Conservation (phyloP, 1,140 invertebrate genomes). For the Anagrus nilaparvatae region DNA sequence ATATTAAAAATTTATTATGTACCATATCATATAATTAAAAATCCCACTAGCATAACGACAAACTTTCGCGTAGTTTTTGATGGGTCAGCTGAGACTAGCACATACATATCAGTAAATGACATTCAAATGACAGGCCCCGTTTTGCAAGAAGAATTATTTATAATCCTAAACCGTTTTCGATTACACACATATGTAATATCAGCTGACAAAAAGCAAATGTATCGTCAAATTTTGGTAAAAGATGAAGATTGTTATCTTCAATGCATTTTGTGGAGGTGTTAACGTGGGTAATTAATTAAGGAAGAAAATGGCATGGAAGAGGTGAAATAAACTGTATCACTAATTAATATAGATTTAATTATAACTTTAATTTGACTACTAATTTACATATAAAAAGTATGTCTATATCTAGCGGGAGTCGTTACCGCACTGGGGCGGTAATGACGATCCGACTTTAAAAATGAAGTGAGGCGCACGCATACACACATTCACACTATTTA, state of each 20-base stretch:
- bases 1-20: neutral
- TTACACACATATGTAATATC: neutral
- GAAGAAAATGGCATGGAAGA: too few relatives aligned
- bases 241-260: neutral
- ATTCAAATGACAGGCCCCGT: constrained; percentile 6
- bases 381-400: too few relatives aligned
- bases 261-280: neutral
- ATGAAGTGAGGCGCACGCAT: too few relatives aligned
- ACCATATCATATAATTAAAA: constrained; percentile 17
- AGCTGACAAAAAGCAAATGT: constrained; percentile 3
- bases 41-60: constrained; percentile 14
- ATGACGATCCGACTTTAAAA: too few relatives aligned
- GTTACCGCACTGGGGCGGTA: too few relatives aligned
- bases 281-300: neutral
- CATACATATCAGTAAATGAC: constrained; percentile 22
- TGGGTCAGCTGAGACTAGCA: neutral
- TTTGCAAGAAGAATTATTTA: constrained; percentile 9
- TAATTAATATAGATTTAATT: too few relatives aligned
- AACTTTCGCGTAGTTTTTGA: constrained; percentile 24
- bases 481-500: too few relatives aligned
- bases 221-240: neutral
- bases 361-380: too few relatives aligned
- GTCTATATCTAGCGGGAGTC: too few relatives aligned
- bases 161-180: constrained; percentile 1
- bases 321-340: too few relatives aligned